These are phyloP conservation scores for Desmodus rotundus DNA, from an alignment of 2,113 vertebrate species.

Conservation along the genomic window DNA sequence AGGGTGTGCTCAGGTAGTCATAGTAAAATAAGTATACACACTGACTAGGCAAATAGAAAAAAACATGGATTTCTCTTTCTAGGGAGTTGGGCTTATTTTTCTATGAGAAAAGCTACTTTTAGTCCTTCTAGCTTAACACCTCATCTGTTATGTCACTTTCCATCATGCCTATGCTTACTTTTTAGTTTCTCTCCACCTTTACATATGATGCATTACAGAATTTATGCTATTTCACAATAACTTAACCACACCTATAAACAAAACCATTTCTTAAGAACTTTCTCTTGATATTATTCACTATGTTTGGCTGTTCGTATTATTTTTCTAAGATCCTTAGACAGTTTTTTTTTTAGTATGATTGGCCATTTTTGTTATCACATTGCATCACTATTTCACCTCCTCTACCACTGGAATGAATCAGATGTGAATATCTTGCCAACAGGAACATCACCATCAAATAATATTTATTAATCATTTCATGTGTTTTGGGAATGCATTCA, in stretches of 20 bases:
- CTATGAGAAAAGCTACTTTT: neutral
- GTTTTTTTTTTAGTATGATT: neutral
- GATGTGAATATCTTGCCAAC: neutral
- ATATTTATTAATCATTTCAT: neutral
- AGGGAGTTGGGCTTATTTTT: neutral
- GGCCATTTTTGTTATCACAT: neutral
- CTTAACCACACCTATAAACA: neutral
- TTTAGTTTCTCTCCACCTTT: neutral
- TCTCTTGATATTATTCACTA: neutral
- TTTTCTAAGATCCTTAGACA: neutral
- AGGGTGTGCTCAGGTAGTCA: neutral
- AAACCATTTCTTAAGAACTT: neutral
- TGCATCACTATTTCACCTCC: neutral
- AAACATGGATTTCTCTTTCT: neutral
- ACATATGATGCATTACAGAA: neutral
- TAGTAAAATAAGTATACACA: neutral
- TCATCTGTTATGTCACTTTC: neutral
- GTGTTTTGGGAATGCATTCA: neutral
- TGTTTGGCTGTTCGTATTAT: neutral
- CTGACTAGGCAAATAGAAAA: neutral
- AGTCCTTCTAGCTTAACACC: neutral
- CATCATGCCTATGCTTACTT: neutral
- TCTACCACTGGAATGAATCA: neutral
- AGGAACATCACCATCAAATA: neutral
- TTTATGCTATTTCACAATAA: neutral